Evolutionary conservation across 2,888 invertebrate genomes (phyloP), one percentile per base, ranked within the genome.

Genomic region (Flabesymbios commensalis): DNA sequence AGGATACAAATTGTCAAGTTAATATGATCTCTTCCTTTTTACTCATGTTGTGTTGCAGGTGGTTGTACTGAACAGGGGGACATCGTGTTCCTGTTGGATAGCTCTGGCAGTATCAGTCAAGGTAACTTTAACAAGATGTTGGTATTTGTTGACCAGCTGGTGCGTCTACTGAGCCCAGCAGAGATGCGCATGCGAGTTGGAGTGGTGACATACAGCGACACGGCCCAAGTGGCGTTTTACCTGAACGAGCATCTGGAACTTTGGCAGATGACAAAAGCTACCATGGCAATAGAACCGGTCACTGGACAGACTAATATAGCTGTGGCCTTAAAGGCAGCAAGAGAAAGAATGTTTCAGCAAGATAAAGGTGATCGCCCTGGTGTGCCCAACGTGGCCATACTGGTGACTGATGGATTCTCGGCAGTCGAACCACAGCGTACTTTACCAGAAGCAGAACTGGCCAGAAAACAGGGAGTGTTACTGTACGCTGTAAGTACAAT

Each of bases 301-400:
- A 75, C 69, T 31, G 78, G 78, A 24, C 74, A 74, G 45, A 78
- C 77, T 7, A 78, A 78, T 56, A 77, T 75, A 10, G 77, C 75
- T 4, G 76, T 71, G 56, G 78, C 72, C 2, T 60, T 78, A 1
- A 64, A 62, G 17, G 64, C 64, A 10, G 74, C 75, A 74, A 64
- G 75, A 22, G 64, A 67, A 10, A 60, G 70, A 33, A 72, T 78
- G 72, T 78, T 75, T 61, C 72, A 69, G 29, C 57, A 29, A 58
- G 65, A 52, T n/a, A 72, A 73, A 43, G 79, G 78, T 7, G 77
- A 77, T 61, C 65, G 79, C 4, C 58, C 71, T 3, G 64, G 52
- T 24, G 74, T 72, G 2, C 65, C 68, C 24, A 74, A 76, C 57
- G 57, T 74, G 24, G 70, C 63, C 24, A 59, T 77, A 10, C 58